These are phyloP conservation scores for Mallotus villosus DNA, from an alignment of 2,797 vertebrate genomes.

Conservation along the genomic window DNA sequence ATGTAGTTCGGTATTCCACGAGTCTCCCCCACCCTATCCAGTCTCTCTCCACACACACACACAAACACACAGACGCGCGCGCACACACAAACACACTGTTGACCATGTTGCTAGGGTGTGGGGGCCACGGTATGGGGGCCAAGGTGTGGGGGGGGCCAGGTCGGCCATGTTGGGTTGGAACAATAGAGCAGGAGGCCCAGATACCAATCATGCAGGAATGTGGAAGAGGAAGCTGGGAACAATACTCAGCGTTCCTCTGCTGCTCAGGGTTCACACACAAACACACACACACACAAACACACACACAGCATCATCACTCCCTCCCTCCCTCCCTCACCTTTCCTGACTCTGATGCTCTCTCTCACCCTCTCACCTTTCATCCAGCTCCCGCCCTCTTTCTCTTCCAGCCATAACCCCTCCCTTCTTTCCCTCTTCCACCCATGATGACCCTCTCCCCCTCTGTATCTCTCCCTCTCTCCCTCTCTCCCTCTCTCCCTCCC, in stretches of 20 bases:
- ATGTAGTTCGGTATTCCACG: too few species aligned
- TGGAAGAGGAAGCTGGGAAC: constrained; percentile 80
- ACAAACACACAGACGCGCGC: too few species aligned
- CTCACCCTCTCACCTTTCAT: too few species aligned
- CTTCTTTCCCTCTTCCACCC: background rate
- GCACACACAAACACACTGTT: too few species aligned
- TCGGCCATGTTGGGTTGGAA: constrained; percentile 59
- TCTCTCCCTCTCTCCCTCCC: background rate
- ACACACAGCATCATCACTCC: background rate
- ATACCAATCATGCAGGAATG: constrained; percentile 82
- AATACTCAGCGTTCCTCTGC: constrained; percentile 70
- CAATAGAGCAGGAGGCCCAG: constrained; percentile 71
- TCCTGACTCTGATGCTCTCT: too few species aligned
- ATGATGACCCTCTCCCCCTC: background rate
- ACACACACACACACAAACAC: constrained; percentile 1
- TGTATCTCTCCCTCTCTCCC: background rate
- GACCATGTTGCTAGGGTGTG: too few species aligned
- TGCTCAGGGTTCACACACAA: constrained; percentile 45
- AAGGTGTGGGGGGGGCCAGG: constrained; percentile 46
- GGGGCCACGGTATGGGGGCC: constrained; percentile 47
- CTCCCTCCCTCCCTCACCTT: constrained; percentile 9
- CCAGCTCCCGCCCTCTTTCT: constrained; percentile 50
- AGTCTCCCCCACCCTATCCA: too few species aligned
- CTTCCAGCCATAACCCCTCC: background rate
- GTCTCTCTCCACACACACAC: too few species aligned